Evolutionary conservation across 2,888 invertebrate species (phyloP).

Genomic region (Candidula unifasciata): DNA sequence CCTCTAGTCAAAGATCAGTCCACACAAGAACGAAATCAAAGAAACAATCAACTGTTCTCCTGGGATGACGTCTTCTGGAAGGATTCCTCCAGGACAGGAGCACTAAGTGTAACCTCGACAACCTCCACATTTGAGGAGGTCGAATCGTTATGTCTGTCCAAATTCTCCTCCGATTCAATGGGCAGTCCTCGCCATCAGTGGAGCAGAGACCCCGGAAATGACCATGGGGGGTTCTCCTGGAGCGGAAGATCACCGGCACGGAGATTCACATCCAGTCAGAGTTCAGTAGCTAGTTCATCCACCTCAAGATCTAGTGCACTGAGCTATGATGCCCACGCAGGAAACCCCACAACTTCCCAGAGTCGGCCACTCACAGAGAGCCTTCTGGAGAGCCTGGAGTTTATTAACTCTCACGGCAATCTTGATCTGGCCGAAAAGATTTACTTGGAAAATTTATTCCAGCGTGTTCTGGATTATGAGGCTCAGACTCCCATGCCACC

Average conservation of each 20-base stretch:
- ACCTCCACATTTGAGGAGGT: constrained; percentile 62
- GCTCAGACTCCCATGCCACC: constrained; percentile 28
- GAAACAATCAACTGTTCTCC: constrained; percentile 27
- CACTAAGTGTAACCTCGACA: constrained; percentile 46
- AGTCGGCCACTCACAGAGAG: constrained; percentile 24
- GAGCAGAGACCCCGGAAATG: neutral
- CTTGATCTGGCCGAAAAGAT: constrained; percentile 50
- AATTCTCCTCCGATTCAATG: constrained; percentile 52
- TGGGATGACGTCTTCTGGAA: constrained; percentile 50
- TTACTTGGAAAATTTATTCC: constrained; percentile 53
- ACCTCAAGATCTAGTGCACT: constrained; percentile 54
- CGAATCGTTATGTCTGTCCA: constrained; percentile 58
- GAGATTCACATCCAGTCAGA: constrained; percentile 52
- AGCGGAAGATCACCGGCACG: neutral
- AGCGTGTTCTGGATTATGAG: constrained; percentile 54
- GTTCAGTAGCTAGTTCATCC: constrained; percentile 55
- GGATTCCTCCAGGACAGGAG: neutral
- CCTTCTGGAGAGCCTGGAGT: constrained; percentile 52
- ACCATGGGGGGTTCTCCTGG: neutral
- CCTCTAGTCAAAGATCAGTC: neutral
- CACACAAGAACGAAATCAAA: neutral
- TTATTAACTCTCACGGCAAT: constrained; percentile 49
- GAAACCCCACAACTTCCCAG: neutral
- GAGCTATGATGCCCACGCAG: constrained; percentile 5
- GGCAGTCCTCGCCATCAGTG: constrained; percentile 19